Evolutionary conservation across 2,797 vertebrate species (phyloP).

Genomic region (Mycteria americana): DNA sequence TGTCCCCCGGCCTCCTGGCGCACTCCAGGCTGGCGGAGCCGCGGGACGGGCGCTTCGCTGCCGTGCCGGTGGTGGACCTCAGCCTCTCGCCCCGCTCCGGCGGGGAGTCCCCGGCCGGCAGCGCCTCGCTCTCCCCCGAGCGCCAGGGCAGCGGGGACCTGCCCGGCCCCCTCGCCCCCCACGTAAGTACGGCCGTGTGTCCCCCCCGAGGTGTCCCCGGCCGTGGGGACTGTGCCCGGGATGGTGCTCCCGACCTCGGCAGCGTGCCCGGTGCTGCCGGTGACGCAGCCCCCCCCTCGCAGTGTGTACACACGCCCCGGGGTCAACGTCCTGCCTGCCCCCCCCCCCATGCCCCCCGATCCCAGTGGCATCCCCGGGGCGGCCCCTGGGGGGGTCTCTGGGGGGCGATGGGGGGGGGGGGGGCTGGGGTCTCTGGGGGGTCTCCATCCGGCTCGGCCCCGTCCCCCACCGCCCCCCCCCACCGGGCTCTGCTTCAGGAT

Average conservation of each 20-base stretch:
- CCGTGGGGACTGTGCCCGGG: not conserved
- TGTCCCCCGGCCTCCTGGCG: conserved; percentile 76
- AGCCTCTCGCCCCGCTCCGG: conserved; percentile 85
- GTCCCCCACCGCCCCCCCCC: accelerated
- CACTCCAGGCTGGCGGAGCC: conserved; percentile 77
- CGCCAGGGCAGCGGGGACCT: conserved; percentile 81
- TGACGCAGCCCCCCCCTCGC: not conserved
- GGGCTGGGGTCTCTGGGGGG: no score
- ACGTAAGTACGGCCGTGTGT: conserved; percentile 74
- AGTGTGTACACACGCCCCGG: not conserved
- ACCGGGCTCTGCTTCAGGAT: conserved; percentile 73
- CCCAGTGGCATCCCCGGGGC: not conserved
- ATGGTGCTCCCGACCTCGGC: not conserved
- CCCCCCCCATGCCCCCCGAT: not conserved
- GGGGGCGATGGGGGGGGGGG: no score
- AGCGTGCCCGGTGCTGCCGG: not conserved
- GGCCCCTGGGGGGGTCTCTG: not conserved
- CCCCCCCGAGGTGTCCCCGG: not conserved
- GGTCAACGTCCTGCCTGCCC: not conserved
- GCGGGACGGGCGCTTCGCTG: conserved; percentile 76
- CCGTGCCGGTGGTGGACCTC: conserved; percentile 87
- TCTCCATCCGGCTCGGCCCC: not conserved
- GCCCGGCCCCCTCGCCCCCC: conserved; percentile 75
- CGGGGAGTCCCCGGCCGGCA: conserved; percentile 77
- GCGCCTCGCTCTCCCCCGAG: conserved; percentile 82